Evolutionary conservation across 2,113 vertebrate genomes (phyloP).

Genomic region (Motacilla alba): DNA sequence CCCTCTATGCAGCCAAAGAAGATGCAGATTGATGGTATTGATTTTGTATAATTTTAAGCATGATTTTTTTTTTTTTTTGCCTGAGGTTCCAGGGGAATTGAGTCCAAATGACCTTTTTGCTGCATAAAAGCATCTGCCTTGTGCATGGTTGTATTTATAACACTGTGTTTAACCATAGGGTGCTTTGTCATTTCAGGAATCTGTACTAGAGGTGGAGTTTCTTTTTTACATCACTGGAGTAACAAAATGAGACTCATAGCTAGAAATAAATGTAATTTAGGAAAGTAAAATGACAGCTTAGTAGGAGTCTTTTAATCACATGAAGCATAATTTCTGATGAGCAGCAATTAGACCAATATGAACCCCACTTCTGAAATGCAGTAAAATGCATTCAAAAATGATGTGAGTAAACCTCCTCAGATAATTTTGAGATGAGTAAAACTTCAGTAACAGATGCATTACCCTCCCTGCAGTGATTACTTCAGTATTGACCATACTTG

Average conservation of each 20-base stretch:
- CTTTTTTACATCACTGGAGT: background rate
- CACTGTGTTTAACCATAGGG: slow-evolving; percentile 13
- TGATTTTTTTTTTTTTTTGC: background rate
- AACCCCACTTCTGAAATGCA: background rate
- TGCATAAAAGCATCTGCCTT: slow-evolving; percentile 41
- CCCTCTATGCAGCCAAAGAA: slow-evolving; percentile 94
- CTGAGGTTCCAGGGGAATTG: background rate
- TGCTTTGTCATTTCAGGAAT: slow-evolving; percentile 1
- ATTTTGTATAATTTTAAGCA: background rate
- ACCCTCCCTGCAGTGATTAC: fast-evolving
- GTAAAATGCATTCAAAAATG: background rate
- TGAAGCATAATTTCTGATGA: background rate
- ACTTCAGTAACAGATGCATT: background rate
- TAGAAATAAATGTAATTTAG: background rate
- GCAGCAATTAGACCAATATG: background rate
- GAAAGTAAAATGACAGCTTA: background rate
- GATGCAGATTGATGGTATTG: slow-evolving; percentile 90
- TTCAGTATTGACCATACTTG: background rate
- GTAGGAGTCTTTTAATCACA: background rate
- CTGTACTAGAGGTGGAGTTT: background rate
- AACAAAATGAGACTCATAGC: background rate
- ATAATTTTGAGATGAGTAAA: background rate
- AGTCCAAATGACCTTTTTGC: background rate
- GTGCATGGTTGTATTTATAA: slow-evolving; percentile 57
- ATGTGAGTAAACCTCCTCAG: background rate